phyloP scores from a whole-genome alignment of 2,888 invertebrate species.

The Diarsia mendica region DNA sequence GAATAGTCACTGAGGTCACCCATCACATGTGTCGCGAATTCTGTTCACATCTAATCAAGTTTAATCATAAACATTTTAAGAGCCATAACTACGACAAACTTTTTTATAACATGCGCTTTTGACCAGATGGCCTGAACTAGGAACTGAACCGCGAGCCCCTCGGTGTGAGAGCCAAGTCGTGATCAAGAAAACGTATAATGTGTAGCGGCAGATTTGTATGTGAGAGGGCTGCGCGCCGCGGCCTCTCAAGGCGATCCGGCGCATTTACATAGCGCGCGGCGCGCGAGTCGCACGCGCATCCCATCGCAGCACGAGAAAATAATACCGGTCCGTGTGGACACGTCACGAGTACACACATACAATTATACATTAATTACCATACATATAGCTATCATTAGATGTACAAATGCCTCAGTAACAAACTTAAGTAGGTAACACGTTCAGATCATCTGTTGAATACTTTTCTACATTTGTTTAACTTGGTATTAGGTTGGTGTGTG shows the following conservation, averaged over 20 bases:
- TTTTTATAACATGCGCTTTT: background rate
- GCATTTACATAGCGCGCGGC: constrained; percentile 62
- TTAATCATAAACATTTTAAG: background rate
- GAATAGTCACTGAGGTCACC: background rate
- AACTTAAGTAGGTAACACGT: background rate
- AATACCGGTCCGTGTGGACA: constrained; percentile 10
- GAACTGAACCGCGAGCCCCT: constrained; percentile 16
- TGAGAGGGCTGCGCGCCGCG: constrained; percentile 41
- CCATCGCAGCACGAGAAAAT: constrained; percentile 19
- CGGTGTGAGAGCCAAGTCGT: constrained; percentile 5
- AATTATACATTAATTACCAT: constrained; percentile 25
- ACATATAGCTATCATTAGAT: constrained; percentile 30
- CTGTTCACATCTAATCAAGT: background rate
- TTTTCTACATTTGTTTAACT: background rate
- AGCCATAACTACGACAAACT: background rate
- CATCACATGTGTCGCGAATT: background rate
- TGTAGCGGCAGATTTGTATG: constrained; percentile 37
- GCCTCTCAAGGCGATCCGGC: constrained; percentile 69
- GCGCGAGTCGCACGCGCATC: constrained; percentile 9
- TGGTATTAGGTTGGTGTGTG: background rate
- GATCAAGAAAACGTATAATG: constrained; percentile 23
- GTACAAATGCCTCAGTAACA: constrained; percentile 5
- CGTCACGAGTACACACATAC: constrained; percentile 14
- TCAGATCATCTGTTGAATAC: background rate
- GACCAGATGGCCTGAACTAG: background rate